A percentile compares a stretch with the other conserved stretches of the same genome.
phyloP scores from a whole-genome alignment of 2,888 invertebrate genomes.

The Anthophora plumipes region DNA sequence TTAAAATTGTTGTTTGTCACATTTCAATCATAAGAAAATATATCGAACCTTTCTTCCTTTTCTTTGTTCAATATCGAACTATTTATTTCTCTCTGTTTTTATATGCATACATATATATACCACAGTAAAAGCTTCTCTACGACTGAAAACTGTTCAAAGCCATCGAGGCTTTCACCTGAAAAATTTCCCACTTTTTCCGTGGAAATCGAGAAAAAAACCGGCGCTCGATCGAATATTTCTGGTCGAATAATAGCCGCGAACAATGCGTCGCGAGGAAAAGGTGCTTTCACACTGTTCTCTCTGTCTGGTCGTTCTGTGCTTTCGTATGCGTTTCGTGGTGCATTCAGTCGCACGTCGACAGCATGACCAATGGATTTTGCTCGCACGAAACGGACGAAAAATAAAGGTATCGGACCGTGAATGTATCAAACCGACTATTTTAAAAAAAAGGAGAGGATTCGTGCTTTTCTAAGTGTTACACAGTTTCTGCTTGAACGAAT shows the following conservation, averaged over 20 bases:
- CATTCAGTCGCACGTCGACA: slow-evolving; percentile 44
- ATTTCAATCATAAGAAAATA: too few species aligned
- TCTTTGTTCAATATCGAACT: background rate
- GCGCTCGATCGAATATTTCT: background rate
- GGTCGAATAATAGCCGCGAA: slow-evolving; percentile 2
- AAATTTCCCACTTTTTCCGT: background rate
- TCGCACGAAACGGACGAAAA: slow-evolving; percentile 31
- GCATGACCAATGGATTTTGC: slow-evolving; percentile 45
- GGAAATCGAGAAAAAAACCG: background rate
- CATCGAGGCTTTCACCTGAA: background rate
- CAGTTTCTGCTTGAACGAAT: background rate
- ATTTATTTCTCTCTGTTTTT: background rate
- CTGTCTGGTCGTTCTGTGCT: slow-evolving; percentile 19
- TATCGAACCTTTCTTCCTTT: too few species aligned
- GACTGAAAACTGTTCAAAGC: background rate
- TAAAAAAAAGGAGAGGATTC: too few species aligned
- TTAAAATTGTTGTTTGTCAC: too few species aligned
- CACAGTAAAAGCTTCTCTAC: background rate
- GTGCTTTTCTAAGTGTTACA: background rate
- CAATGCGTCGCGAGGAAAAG: background rate
- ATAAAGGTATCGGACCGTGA: slow-evolving; percentile 36
- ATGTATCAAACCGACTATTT: background rate
- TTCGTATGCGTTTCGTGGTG: slow-evolving; percentile 36
- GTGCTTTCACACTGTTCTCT: slow-evolving; percentile 17
- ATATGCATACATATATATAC: background rate